Conservation (phyloP, 2,797 vertebrate genomes). For the Diglossa cyanea region DNA sequence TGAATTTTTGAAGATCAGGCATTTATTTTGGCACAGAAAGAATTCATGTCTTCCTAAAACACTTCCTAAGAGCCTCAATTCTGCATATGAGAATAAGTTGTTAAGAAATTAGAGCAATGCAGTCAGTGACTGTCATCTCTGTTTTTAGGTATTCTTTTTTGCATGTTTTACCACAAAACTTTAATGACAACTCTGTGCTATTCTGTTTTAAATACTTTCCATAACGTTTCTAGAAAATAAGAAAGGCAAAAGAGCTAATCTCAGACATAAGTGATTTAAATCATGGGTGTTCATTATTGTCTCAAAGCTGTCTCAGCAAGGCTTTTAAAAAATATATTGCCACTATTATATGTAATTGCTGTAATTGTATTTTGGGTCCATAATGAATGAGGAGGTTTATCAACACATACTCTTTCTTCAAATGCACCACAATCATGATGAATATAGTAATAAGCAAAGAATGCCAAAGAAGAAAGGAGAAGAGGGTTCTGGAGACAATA, state of each 20-base stretch:
- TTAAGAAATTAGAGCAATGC: not conserved
- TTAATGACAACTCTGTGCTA: not conserved
- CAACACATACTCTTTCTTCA: not conserved
- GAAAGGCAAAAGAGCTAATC: not conserved
- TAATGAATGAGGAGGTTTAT: not conserved
- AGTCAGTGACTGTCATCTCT: not conserved
- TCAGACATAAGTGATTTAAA: not conserved
- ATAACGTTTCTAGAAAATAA: not conserved
- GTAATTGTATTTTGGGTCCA: not conserved
- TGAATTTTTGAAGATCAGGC: not conserved
- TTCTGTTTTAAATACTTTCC: not conserved
- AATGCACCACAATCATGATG: not conserved
- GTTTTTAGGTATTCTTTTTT: not conserved
- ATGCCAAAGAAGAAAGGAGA: not conserved
- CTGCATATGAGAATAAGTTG: not conserved
- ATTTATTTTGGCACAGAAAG: not conserved
- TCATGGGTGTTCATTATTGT: not conserved
- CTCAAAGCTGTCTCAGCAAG: not conserved
- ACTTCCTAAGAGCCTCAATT: not conserved
- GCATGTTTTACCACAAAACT: not conserved
- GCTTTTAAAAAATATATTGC: constrained; percentile 8
- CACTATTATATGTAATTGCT: not conserved
- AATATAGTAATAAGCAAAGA: not conserved
- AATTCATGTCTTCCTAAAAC: not conserved
- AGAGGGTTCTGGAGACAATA: not conserved